Evolutionary conservation across 2,797 vertebrate species (phyloP).

Genomic region (Podargus strigoides): DNA sequence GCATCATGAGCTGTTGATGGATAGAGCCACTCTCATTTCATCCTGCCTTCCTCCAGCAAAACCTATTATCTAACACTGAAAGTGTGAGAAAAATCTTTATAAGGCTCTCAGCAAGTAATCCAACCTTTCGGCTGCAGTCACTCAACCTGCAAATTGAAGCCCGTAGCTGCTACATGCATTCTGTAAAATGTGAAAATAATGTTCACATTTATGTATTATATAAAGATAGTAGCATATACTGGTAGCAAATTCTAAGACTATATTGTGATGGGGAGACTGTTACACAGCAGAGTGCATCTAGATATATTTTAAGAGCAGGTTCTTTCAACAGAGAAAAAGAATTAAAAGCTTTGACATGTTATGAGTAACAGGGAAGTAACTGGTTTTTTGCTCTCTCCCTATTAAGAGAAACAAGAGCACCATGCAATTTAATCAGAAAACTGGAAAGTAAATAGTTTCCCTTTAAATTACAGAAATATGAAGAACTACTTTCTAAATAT

Average conservation of each 20-base stretch:
- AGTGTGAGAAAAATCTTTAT: neutral
- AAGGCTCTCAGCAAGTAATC: neutral
- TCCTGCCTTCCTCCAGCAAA: neutral
- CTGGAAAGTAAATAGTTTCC: neutral
- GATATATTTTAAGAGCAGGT: neutral
- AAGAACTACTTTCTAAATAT: neutral
- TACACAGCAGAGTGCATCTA: neutral
- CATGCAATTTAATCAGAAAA: neutral
- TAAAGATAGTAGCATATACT: accelerated
- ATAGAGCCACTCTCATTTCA: neutral
- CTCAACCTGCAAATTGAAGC: neutral
- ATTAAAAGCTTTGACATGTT: neutral
- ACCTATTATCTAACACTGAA: neutral
- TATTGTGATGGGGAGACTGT: neutral
- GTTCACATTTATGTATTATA: neutral
- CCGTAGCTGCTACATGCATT: neutral
- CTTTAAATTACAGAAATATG: neutral
- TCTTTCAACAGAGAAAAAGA: neutral
- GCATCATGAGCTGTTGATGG: accelerated
- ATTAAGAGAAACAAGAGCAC: neutral
- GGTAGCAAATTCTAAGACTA: neutral
- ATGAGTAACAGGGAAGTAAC: neutral
- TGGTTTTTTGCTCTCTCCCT: neutral
- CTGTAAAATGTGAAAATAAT: neutral
- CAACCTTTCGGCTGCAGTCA: neutral